Evolutionary conservation across 2,113 vertebrate genomes (phyloP).

Genomic region (Conger conger): DNA sequence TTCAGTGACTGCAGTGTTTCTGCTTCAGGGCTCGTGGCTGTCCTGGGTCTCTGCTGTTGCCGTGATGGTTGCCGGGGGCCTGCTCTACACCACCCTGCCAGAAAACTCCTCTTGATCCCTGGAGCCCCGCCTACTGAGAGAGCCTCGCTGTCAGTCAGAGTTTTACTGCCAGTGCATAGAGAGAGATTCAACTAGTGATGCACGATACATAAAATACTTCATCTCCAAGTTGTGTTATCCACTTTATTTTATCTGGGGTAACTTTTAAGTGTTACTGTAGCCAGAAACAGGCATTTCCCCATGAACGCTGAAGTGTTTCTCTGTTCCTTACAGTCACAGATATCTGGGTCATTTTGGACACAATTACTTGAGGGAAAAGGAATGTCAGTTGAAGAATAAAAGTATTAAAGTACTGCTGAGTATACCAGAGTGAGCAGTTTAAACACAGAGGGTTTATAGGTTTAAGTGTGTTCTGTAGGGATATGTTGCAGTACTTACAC

Average conservation of each 20-base stretch:
- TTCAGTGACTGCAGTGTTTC: constrained; percentile 33
- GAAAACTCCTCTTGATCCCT: constrained; percentile 81
- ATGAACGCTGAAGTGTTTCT: neutral
- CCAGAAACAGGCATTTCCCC: constrained; percentile 8
- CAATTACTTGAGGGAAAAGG: neutral
- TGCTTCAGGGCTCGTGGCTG: constrained; percentile 86
- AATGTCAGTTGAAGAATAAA: neutral
- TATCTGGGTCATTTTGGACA: neutral
- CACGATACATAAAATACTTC: constrained; percentile 16
- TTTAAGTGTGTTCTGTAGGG: too few species aligned
- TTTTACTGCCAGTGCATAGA: neutral
- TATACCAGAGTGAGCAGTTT: neutral
- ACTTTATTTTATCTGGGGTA: neutral
- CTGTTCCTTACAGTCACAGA: neutral
- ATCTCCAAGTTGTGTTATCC: constrained; percentile 5
- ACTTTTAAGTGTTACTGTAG: neutral
- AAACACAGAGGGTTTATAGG: too few species aligned
- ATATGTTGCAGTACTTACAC: too few species aligned
- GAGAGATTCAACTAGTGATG: neutral
- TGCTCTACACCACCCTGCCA: constrained; percentile 82
- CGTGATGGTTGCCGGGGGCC: constrained; percentile 85
- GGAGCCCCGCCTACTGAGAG: neutral
- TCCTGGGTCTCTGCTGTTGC: constrained; percentile 92
- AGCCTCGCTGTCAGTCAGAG: neutral
- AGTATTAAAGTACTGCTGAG: too few species aligned